Evolutionary conservation across 1,140 invertebrate species (phyloP).

Genomic region (Drosophila sp.): DNA sequence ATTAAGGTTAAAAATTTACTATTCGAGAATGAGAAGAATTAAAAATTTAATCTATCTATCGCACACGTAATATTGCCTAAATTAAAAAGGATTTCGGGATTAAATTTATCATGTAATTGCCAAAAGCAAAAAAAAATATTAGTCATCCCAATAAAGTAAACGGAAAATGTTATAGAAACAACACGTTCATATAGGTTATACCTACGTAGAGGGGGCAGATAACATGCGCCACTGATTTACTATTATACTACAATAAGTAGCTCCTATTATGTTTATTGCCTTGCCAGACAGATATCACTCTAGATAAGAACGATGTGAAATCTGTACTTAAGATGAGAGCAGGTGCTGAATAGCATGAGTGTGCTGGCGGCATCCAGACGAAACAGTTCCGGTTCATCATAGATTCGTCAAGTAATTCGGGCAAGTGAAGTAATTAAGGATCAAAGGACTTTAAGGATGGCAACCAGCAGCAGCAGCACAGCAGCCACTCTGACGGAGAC

Average conservation of each 20-base stretch:
- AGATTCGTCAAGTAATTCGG: not conserved
- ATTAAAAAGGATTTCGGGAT: too few relatives aligned
- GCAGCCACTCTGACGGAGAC: conserved; percentile 23
- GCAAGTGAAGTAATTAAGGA: not conserved
- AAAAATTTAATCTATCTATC: too few relatives aligned
- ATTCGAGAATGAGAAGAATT: too few relatives aligned
- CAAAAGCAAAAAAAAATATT: not conserved
- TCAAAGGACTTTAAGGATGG: conserved; percentile 5
- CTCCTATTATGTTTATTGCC: conserved; percentile 29
- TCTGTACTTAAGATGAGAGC: conserved; percentile 42
- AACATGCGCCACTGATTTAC: conserved; percentile 37
- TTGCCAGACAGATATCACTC: conserved; percentile 34
- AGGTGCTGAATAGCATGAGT: conserved; percentile 28
- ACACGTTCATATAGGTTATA: not conserved
- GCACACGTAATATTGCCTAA: too few relatives aligned
- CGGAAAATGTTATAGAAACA: not conserved
- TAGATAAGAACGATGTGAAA: conserved; percentile 30
- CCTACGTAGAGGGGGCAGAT: conserved; percentile 16
- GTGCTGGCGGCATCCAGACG: conserved; percentile 41
- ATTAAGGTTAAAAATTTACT: too few relatives aligned
- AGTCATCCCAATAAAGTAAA: conserved; percentile 2
- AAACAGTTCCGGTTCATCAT: not conserved
- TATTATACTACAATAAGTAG: conserved; percentile 15
- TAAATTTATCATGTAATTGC: too few relatives aligned
- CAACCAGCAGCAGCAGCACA: conserved; percentile 39